Evolutionary conservation across 2,797 vertebrate genomes (phyloP).

Genomic region (Alexandromys oeconomus): DNA sequence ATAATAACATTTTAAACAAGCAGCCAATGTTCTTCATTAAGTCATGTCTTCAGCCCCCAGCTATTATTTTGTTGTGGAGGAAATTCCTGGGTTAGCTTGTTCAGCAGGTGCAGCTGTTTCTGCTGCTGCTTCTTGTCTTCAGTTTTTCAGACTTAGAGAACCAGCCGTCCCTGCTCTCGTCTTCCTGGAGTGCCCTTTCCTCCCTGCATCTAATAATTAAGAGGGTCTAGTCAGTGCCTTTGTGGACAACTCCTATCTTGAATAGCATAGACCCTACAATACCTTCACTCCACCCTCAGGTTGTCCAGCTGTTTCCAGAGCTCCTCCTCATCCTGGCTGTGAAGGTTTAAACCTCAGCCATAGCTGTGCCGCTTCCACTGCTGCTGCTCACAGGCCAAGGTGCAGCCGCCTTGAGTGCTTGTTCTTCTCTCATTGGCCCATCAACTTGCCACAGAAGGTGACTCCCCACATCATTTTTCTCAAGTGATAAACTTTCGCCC

Average conservation of each 20-base stretch:
- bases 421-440: not conserved
- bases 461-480: not conserved
- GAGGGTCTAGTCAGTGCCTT: not conserved
- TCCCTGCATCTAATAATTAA: not conserved
- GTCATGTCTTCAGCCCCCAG: not conserved
- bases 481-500: constrained; percentile 56
- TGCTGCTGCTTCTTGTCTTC: no score
- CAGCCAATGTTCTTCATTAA: not conserved
- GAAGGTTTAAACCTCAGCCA: not conserved
- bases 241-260: not conserved
- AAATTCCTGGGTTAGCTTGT: not conserved
- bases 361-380: not conserved
- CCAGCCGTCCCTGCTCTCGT: not conserved
- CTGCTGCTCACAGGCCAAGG: not conserved
- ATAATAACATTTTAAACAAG: not conserved
- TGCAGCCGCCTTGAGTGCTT: not conserved
- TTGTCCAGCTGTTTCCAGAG: not conserved
- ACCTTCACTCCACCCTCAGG: not conserved
- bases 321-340: no score
- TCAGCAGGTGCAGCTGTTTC: not conserved
- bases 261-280: not conserved
- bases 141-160: not conserved
- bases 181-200: not conserved
- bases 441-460: not conserved
- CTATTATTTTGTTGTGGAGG: not conserved